Evolutionary conservation across 2,888 invertebrate species (phyloP), one percentile per base, ranked within the genome.

Genomic region (Caenorhabditis parvicauda): DNA sequence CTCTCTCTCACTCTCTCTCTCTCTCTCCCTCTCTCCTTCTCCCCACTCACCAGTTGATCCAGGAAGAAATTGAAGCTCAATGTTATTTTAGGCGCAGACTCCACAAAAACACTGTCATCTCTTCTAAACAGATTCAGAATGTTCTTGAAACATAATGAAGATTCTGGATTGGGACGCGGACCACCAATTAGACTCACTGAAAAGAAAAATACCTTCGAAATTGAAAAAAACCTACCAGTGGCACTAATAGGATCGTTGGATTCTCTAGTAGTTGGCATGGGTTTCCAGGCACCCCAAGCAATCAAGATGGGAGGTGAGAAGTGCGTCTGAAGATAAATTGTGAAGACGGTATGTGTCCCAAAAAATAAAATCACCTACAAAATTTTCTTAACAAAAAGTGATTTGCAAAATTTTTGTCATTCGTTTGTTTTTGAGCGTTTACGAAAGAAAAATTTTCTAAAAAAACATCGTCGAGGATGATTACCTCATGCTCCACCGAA

Each of bases 241-340:
- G 45, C 46, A 2, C 19, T 19, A 6, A 38, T 29, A 29, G 35
- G 50, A 3, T 46, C 51, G 12, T 39, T 58, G 12, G 51, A 47
- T 42, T 39, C 50, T 42, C 54, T 53, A 14, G 45, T 47, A 19
- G 39, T 22, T n/a, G 35, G 46, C 5, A 82, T 81, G 0, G 84
- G 84, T 49, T 79, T 81, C 83, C 83, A 84, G 0, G 82, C 82
- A 14, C 82, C 81, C 84, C 84, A 84, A 9, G 83, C 78, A 2
- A 84, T 58, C 6, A 69, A 50, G 7, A 67, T 55, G 0, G 62
- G 59, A 17, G 66, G 69, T 14, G 58, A 54, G 24, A 55, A 32
- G 22, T 19, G 29, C 5, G 21, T 5, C 6, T 41, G n/a, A 41
- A 41, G 17, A 14, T 19, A 14, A 9, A 9, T 41, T 41, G n/a